phyloP scores from a whole-genome alignment of 1,140 invertebrate genomes.

The Drosophila seguyi region DNA sequence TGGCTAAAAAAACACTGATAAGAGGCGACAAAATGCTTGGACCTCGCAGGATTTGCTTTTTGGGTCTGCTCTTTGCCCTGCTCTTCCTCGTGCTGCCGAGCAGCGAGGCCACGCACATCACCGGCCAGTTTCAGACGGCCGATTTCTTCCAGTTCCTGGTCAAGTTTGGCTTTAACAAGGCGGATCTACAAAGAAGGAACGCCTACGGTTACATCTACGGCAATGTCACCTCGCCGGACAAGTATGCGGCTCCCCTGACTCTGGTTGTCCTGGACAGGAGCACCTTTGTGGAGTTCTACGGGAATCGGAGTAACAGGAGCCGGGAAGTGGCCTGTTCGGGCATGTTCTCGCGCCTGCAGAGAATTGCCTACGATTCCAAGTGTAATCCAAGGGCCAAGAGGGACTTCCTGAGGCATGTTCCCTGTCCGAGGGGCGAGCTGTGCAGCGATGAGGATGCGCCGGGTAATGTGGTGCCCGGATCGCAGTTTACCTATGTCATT shows the following conservation, averaged over 20 bases:
- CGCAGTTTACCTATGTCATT: constrained; percentile 97
- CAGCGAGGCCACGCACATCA: constrained; percentile 64
- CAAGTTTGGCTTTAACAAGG: constrained; percentile 98
- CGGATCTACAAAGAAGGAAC: constrained; percentile 90
- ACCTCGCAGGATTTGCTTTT: constrained; percentile 24
- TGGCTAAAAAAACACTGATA: constrained; percentile 55
- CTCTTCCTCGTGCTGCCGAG: constrained; percentile 21
- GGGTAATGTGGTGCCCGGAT: constrained; percentile 92
- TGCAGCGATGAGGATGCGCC: constrained; percentile 95
- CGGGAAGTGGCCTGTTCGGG: constrained; percentile 89
- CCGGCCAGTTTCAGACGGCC: constrained; percentile 88
- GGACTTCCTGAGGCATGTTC: constrained; percentile 95
- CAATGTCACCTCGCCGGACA: constrained; percentile 92
- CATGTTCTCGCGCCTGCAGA: constrained; percentile 94
- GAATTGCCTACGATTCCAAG: constrained; percentile 92
- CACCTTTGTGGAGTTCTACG: constrained; percentile 95
- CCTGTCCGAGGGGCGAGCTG: constrained; percentile 91
- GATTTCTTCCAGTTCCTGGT: constrained; percentile 96
- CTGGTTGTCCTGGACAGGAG: constrained; percentile 94
- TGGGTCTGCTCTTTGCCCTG: constrained; percentile 21
- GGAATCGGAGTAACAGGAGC: constrained; percentile 86
- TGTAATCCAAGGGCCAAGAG: constrained; percentile 91
- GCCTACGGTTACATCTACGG: constrained; percentile 97
- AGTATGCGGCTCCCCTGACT: constrained; percentile 90
- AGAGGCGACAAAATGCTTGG: constrained; percentile 40